These are phyloP conservation scores for Paraescarpia echinospica DNA, from an alignment of 1,140 invertebrate genomes.

Conservation along the genomic window DNA sequence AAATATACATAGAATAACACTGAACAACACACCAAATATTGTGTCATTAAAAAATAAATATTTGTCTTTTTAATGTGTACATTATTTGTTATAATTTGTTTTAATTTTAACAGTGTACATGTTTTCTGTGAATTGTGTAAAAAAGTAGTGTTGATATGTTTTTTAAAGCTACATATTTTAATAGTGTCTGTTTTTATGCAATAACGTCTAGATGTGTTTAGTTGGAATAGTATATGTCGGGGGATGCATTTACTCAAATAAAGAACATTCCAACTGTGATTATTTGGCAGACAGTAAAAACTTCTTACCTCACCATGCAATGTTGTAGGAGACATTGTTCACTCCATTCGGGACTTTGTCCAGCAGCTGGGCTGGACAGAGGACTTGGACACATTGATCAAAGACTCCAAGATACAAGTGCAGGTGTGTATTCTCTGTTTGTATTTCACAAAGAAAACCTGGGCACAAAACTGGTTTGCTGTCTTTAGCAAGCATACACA, in stretches of 20 bases:
- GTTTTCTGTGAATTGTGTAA: neutral
- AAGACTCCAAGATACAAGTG: neutral
- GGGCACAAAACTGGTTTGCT: neutral
- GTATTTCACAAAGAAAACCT: neutral
- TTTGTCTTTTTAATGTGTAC: neutral
- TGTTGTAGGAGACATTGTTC: constrained; percentile 48
- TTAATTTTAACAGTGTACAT: neutral
- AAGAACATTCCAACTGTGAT: neutral
- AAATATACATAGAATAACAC: neutral
- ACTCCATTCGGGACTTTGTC: constrained; percentile 46
- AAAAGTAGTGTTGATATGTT: neutral
- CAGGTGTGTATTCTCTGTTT: neutral
- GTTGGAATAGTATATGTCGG: no score
- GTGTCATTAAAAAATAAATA: no score
- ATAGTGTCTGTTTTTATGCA: neutral
- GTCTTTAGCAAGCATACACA: neutral
- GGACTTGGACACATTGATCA: constrained; percentile 46
- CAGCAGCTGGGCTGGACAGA: constrained; percentile 44
- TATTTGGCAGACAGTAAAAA: neutral
- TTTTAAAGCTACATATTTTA: neutral
- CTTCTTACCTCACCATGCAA: neutral
- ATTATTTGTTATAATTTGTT: neutral
- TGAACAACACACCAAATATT: neutral
- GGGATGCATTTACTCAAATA: neutral
- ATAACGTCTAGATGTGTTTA: neutral